Evolutionary conservation across 2,888 invertebrate species (phyloP), one percentile per base, ranked within the genome.

Genomic region (Chrysina gloriosa): DNA sequence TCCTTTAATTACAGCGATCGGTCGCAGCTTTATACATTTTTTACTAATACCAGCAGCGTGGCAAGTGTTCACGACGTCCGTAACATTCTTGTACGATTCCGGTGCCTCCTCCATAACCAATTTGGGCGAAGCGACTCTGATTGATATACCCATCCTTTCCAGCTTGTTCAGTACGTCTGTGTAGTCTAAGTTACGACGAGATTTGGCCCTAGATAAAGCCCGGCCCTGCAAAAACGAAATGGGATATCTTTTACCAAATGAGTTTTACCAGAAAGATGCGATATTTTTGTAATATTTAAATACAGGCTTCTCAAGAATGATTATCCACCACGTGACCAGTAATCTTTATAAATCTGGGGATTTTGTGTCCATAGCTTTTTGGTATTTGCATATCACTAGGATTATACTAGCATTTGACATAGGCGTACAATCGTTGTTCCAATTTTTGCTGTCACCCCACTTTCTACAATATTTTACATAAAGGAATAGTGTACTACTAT

Each of bases 41-140:
- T 96, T 95, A 79, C 97, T 97, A 68, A 99, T 97, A 11, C 98
- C 98, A 34, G 97, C 99, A 19, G 91, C 92, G 82, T 99, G 97
- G 78, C 99, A 99, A 2, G 99, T 99, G 82, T 99, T 90, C 0
- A 99, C 99, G 5, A 99, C 99, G 85, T 99, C 99, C 0, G 97
- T 98, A 0, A 99, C 99, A 85, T 99, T 96, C 85, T 99, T 99
- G 84, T 99, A 99, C 0, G 98, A 98, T 80, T 98, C 97, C 0
- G 99, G 99, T 2, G 99, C 96, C 86, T 99, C 99, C 85, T 99
- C 99, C 98, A 99, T 99, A 0, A 99, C 98, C 69, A 99, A 85
- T 84, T 99, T 99, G 0, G 99, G 99, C 7, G 98, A 98, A 5
- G 99, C 99, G 0, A 99, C 97, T 79, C 99, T 88, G 73, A 99